These are phyloP conservation scores for Drosophila sechellia DNA, from an alignment of 1,140 invertebrate species.

Conservation along the genomic window DNA sequence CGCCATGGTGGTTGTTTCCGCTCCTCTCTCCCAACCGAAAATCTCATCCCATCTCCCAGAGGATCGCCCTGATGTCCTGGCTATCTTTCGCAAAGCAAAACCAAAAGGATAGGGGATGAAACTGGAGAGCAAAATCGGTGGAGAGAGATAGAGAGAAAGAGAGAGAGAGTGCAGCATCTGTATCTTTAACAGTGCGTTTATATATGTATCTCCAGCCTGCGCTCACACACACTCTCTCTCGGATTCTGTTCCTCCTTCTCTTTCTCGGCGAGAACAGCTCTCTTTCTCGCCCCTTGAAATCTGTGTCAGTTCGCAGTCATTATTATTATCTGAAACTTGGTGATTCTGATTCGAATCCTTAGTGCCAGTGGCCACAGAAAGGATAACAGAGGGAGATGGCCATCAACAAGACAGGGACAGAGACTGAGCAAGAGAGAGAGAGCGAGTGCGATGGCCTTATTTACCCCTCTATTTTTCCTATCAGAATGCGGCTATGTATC, in stretches of 20 bases:
- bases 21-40: conserved; percentile 15
- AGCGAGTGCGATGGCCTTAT: conserved; percentile 28
- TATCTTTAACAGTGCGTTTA: conserved; percentile 4
- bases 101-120: conserved; percentile 69
- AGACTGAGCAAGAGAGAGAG: neutral
- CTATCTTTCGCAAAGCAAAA: conserved; percentile 57
- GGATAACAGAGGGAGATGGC: conserved; percentile 37
- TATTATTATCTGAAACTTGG: conserved; percentile 54
- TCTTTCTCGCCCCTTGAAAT: conserved; percentile 46
- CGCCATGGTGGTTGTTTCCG: conserved; percentile 38
- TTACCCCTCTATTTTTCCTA: conserved; percentile 65
- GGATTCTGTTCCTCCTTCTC: conserved; percentile 3
- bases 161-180: conserved; percentile 10
- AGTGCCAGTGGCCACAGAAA: conserved; percentile 61
- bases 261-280: conserved; percentile 13
- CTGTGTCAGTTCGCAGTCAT: conserved; percentile 74
- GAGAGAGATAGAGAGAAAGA: neutral
- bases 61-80: conserved; percentile 55
- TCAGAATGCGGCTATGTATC: conserved; percentile 78
- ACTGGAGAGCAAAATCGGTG: conserved; percentile 28
- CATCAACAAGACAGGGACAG: conserved; percentile 6
- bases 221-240: conserved; percentile 15
- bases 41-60: conserved; percentile 18
- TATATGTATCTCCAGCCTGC: conserved; percentile 13
- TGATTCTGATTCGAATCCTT: conserved; percentile 59